Percentiles rank a stretch among this genome's conserved stretches.
Conservation (phyloP, 2,888 invertebrate genomes). For the Uloborus plumipes region DNA sequence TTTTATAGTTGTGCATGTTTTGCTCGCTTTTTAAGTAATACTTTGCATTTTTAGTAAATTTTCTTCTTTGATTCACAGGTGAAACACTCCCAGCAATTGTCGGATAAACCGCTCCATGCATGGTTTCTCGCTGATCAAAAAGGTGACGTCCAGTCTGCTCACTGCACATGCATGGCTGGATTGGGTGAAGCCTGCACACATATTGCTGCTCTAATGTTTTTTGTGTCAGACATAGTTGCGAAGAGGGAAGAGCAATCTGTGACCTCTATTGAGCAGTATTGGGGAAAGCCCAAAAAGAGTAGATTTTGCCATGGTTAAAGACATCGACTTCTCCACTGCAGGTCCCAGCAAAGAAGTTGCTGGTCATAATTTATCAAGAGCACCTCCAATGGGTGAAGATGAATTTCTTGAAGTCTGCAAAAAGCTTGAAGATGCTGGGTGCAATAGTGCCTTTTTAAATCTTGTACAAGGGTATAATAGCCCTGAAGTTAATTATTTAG, state of each 20-base stretch:
- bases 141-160: conserved; percentile 4
- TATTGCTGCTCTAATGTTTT: conserved; percentile 21
- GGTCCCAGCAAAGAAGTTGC: background rate
- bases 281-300: background rate
- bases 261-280: background rate
- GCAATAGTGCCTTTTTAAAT: background rate
- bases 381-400: background rate
- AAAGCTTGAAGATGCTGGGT: background rate
- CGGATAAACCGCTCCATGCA: conserved; percentile 13
- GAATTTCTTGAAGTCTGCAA: background rate
- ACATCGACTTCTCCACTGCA: background rate
- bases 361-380: background rate
- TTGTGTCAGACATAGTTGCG: background rate
- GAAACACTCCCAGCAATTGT: background rate
- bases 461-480: background rate
- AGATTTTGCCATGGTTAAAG: background rate
- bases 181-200: conserved; percentile 22
- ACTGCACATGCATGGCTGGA: conserved; percentile 38
- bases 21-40: too few species aligned
- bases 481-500: background rate
- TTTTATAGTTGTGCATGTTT: too few species aligned
- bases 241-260: conserved; percentile 4
- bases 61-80: background rate
- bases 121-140: conserved; percentile 9
- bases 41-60: too few species aligned